Evolutionary conservation across 2,888 invertebrate species (phyloP).

Genomic region (Drosophila demipolita): DNA sequence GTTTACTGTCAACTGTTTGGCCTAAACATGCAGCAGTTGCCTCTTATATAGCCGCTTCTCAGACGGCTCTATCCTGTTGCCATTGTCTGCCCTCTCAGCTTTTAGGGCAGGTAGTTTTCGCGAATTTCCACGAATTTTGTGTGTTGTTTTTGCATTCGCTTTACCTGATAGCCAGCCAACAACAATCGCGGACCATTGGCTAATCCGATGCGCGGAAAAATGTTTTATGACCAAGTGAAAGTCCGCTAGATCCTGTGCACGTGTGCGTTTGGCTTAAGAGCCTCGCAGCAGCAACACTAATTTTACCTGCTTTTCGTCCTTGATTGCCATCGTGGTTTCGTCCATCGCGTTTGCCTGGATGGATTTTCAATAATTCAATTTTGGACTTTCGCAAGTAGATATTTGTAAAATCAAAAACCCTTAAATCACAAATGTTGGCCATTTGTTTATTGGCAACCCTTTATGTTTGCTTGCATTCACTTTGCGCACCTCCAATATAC

Average conservation of each 20-base stretch:
- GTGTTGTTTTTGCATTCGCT: background rate
- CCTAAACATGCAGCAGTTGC: constrained; percentile 7
- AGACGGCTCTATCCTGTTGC: background rate
- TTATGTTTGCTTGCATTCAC: background rate
- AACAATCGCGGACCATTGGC: constrained; percentile 9
- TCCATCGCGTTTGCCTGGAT: constrained; percentile 18
- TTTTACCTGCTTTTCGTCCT: constrained; percentile 28
- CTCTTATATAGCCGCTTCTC: constrained; percentile 50
- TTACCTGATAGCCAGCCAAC: background rate
- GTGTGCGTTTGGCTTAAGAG: constrained; percentile 44
- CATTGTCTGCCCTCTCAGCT: background rate
- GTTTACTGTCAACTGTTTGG: constrained; percentile 49
- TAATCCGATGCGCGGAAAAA: constrained; percentile 51
- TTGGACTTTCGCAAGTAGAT: constrained; percentile 11
- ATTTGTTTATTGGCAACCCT: constrained; percentile 20
- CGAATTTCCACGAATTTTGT: constrained; percentile 58
- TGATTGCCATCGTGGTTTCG: constrained; percentile 6
- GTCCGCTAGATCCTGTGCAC: constrained; percentile 23
- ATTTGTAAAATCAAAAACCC: constrained; percentile 8
- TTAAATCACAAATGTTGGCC: background rate
- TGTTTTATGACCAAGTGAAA: constrained; percentile 35
- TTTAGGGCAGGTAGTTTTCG: constrained; percentile 46
- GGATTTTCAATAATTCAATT: constrained; percentile 27
- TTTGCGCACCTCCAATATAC: background rate
- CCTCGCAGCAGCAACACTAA: background rate